Evolutionary conservation across 2,113 vertebrate genomes (phyloP), one percentile per base, ranked within the genome.

Genomic region (Silurus asotus): DNA sequence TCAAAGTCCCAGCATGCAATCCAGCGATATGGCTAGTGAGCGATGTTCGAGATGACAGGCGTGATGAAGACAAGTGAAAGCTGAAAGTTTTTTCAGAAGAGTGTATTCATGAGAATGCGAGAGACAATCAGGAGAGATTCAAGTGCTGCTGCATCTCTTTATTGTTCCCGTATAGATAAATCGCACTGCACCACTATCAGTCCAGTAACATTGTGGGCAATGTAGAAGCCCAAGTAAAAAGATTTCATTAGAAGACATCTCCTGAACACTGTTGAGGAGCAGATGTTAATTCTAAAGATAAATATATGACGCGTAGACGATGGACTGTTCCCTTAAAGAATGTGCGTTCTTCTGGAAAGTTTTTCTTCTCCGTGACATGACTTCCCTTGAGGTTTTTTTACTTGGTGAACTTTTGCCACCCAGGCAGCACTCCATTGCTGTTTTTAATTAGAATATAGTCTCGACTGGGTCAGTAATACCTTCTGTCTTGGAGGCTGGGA

Each of bases 391-490:
- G 28, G n/a, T 28, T 70, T 25, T 72, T 62, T 70, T 28, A 62
- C 69, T 61, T 84, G 10, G 45, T 76, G 69, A 62, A 64, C 74
- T 78, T 78, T 28, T 45, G 61, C 19, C 59, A 65, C 59, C 6
- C 45, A 55, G n/a, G 1, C 74, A 77, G 74, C 8, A 1, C 74
- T 28, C 51, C 72, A 55, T 19, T 37, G 55, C 51, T 69, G 76
- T 45, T 48, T 45, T 80, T 80, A 79, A 85, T 85, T 86, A 86
- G 51, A 58, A 79, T 58, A 79, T 5, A 23, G 67, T 85, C 64
- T 67, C 8, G 51, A 45, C 61, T 53, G 76, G 75, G 76, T 80
- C 76, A 80, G 62, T 67, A 48, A 69, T 69, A 58, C 75, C 83
- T 78, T n/a, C 15, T 28, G 45, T 84, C 83, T 84, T 51, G 48